phyloP scores from a whole-genome alignment of 2,113 vertebrate genomes.

The Elgaria multicarinata region DNA sequence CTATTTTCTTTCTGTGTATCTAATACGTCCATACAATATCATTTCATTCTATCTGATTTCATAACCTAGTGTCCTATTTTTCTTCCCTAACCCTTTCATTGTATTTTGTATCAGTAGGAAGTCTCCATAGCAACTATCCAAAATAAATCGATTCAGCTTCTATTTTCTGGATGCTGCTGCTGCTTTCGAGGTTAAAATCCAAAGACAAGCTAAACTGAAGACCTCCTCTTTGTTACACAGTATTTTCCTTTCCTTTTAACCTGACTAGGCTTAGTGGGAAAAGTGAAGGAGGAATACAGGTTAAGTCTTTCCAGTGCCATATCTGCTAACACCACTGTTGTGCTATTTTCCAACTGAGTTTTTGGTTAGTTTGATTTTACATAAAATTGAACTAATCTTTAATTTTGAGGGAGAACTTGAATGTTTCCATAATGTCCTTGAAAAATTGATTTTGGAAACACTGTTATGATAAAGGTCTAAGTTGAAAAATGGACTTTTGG shows the following conservation, averaged over 20 bases:
- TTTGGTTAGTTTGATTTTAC: not conserved
- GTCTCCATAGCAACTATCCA: constrained; percentile 69
- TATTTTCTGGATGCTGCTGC: constrained; percentile 53
- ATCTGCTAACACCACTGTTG: not conserved
- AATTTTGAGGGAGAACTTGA: not conserved
- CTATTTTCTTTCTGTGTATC: not conserved
- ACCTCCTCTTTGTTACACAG: constrained; percentile 49
- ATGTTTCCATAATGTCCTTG: not conserved
- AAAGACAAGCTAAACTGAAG: constrained; percentile 60
- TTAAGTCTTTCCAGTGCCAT: constrained; percentile 15
- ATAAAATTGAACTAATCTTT: not conserved
- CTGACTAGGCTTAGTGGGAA: constrained; percentile 42
- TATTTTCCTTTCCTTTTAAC: constrained; percentile 49
- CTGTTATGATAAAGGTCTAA: not conserved
- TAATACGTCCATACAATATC: not conserved
- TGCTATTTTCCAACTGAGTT: not conserved
- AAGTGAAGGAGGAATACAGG: constrained; percentile 22
- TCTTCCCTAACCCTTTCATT: constrained; percentile 23
- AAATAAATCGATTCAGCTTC: constrained; percentile 62
- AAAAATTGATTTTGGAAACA: not conserved
- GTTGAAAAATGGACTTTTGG: not conserved
- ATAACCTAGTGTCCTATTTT: not conserved
- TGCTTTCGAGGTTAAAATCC: constrained; percentile 66
- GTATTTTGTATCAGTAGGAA: constrained; percentile 47
- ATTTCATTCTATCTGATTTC: not conserved